A percentile compares a stretch with the other conserved stretches of the same genome.
Evolutionary conservation across 2,797 vertebrate species (phyloP).

Genomic region (Acridotheres tristis): DNA sequence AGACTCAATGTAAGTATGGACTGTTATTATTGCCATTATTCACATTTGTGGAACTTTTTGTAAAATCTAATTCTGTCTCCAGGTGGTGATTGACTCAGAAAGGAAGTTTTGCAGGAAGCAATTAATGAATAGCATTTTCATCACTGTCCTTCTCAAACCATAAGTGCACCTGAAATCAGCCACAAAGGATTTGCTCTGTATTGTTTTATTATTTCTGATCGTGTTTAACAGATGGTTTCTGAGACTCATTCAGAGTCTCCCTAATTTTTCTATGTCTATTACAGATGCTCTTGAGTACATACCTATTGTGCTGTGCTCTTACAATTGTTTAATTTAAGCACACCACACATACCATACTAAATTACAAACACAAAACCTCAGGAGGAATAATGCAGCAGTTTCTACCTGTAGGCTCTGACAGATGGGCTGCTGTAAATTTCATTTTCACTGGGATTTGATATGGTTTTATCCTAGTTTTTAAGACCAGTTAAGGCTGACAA

Average conservation of each 20-base stretch:
- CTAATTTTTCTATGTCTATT: constrained; percentile 40
- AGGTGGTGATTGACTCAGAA: neutral
- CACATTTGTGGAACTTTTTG: neutral
- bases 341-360: neutral
- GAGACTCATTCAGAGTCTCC: neutral
- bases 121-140: neutral
- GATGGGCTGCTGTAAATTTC: neutral
- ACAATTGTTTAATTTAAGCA: neutral
- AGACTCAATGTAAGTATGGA: accelerated
- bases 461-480: neutral
- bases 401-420: neutral
- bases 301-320: neutral
- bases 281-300: neutral
- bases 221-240: neutral
- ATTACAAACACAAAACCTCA: neutral
- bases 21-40: neutral
- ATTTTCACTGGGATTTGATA: neutral
- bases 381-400: neutral
- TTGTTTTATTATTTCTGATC: neutral
- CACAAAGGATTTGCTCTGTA: neutral
- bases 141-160: neutral
- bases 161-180: neutral
- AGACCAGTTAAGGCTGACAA: neutral
- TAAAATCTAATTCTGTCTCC: neutral
- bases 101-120: neutral